A percentile compares a stretch with the other conserved stretches of the same genome.
Evolutionary conservation across 2,888 invertebrate genomes (phyloP).

Genomic region (Tanypteryx hageni): DNA sequence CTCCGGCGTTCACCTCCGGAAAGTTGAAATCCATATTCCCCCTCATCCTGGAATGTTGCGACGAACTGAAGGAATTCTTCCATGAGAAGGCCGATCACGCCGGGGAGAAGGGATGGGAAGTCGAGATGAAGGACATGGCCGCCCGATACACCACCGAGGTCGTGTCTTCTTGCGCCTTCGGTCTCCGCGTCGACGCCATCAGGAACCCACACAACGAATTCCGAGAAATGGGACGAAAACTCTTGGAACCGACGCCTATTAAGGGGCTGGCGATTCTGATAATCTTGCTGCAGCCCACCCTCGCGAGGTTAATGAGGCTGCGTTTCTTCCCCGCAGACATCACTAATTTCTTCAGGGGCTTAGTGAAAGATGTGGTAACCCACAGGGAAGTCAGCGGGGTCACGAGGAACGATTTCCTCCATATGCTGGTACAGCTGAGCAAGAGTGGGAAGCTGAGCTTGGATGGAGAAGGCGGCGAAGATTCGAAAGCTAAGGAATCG

Average conservation of each 20-base stretch:
- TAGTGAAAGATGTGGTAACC: conserved; percentile 76
- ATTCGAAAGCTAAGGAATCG: neutral
- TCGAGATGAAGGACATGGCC: conserved; percentile 65
- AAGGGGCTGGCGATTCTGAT: conserved; percentile 29
- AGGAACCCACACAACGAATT: conserved; percentile 60
- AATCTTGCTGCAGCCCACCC: conserved; percentile 27
- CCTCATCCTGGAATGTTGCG: conserved; percentile 78
- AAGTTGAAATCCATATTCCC: conserved; percentile 82
- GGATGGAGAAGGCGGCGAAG: neutral
- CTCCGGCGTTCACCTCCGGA: conserved; percentile 82
- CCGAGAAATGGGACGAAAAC: conserved; percentile 48
- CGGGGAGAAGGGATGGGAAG: conserved; percentile 44
- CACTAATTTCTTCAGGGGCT: conserved; percentile 74
- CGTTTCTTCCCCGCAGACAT: conserved; percentile 40
- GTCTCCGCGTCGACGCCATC: conserved; percentile 65
- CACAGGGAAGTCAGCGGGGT: conserved; percentile 76
- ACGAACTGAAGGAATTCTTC: conserved; percentile 74
- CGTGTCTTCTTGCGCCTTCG: conserved; percentile 65
- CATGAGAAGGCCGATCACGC: neutral
- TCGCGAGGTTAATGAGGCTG: conserved; percentile 8
- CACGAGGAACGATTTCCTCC: conserved; percentile 78
- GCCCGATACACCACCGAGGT: conserved; percentile 66
- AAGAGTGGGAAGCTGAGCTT: conserved; percentile 44
- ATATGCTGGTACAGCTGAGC: conserved; percentile 72
- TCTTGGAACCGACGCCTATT: conserved; percentile 63